Evolutionary conservation across 53 echinoderm and acorn worm genomes (phyloP).

Genomic region (Glandiceps talaboti): DNA sequence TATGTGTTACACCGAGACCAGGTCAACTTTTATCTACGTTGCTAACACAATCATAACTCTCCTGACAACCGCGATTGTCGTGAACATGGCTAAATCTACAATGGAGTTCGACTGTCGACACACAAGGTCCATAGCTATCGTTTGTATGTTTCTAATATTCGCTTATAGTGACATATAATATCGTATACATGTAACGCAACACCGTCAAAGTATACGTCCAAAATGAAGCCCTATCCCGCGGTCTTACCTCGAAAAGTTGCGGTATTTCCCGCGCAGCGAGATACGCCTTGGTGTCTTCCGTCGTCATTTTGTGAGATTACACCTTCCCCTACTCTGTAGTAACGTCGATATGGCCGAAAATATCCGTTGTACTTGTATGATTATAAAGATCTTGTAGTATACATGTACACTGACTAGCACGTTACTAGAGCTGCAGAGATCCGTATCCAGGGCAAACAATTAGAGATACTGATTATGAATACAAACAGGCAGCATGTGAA

Average conservation of each 20-base stretch:
- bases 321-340: neutral
- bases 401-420: neutral
- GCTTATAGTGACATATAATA: no score
- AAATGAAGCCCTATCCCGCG: neutral
- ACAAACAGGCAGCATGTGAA: neutral
- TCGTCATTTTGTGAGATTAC: slow-evolving; percentile 41
- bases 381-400: neutral
- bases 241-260: slow-evolving; percentile 86
- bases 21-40: no score
- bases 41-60: no score
- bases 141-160: no score
- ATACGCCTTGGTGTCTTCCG: slow-evolving; percentile 78
- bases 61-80: no score
- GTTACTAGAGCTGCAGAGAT: neutral
- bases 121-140: no score
- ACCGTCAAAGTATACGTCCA: no score
- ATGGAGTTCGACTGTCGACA: no score
- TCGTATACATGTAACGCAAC: no score
- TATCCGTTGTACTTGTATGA: no score
- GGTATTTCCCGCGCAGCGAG: slow-evolving; percentile 78
- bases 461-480: neutral
- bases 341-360: neutral
- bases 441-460: slow-evolving; percentile 1
- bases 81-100: no score
- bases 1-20: no score